These are phyloP conservation scores for Eriocheir sinensis DNA, from an alignment of 1,140 invertebrate species.

Conservation along the genomic window DNA sequence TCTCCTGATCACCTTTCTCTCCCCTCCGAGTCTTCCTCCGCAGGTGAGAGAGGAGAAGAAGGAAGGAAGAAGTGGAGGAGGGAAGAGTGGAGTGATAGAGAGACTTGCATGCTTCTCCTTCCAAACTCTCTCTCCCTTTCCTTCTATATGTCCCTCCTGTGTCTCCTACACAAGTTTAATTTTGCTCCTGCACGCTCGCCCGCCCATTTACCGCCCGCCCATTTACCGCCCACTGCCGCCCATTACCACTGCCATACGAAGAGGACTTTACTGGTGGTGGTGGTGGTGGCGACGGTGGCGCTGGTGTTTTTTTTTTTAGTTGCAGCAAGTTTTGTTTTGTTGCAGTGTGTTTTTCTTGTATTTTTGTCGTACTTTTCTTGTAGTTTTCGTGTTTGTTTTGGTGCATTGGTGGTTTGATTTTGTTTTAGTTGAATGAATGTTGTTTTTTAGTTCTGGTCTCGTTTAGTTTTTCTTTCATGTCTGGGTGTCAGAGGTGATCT, in stretches of 20 bases:
- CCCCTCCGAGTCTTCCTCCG: conserved; percentile 9
- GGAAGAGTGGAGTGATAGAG: not conserved
- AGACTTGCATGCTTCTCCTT: not conserved
- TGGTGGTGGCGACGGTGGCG: not conserved
- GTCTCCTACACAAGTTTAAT: not conserved
- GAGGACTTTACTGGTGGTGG: not conserved
- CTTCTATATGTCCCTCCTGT: too few species aligned
- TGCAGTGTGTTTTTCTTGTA: not conserved
- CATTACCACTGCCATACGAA: too few species aligned
- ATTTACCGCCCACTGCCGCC: not conserved
- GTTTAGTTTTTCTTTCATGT: too few species aligned
- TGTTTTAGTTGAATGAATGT: too few species aligned
- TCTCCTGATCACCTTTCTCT: conserved; percentile 64
- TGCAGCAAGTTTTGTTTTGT: not conserved
- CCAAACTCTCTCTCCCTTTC: not conserved
- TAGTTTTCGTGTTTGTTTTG: too few species aligned
- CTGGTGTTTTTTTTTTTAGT: not conserved
- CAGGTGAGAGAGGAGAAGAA: not conserved
- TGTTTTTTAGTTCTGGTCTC: too few species aligned
- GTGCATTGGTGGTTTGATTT: too few species aligned
- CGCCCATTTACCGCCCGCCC: not conserved
- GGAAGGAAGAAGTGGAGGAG: not conserved
- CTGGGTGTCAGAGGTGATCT: too few species aligned
- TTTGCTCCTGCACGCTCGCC: not conserved
- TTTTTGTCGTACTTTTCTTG: too few species aligned